Base-by-base conservation (phyloP, 2,113 vertebrate genomes). In the Gallinago media region DNA sequence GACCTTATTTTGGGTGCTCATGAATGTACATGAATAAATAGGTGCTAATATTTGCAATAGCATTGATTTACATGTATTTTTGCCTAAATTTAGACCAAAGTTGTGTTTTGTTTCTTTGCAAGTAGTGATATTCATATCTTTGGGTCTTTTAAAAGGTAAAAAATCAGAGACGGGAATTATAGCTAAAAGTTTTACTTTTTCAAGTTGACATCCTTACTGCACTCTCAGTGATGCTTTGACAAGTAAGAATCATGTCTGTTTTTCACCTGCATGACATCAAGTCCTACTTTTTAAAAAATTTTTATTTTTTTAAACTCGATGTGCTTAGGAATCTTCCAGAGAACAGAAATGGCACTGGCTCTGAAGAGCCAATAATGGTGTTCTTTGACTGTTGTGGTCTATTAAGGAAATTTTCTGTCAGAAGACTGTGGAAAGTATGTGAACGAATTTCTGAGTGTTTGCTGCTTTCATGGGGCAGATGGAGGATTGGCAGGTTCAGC, bases 51-150 rank as follows among this genome's bases (percentile, higher is more conserved):
- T 70, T 90, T 92, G 31, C 54, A 77, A 49, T 38, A 80, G 6
- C 47, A 83, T 50, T 68, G 67, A 81, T 96, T 87, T 89, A 77
- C 26, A 67, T 52, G 59, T 38, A 42, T 12, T 89, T 92, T 86
- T 86, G 8, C 29, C 42, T 78, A n/a, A 78, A 84, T 91, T 77
- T 92, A 85, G 34, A 78, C 38, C 17, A 27, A 86, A 84, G 7
- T 26, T 75, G 27, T 59, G 9, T 8, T 74, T 74, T 40, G 22
- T 66, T 86, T 86, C 49, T 74, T 89, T 71, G 25, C 5, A 81
- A 81, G 26, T 6, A 81, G 4, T 50, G 44, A 13, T 23, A 88
- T 38, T 54, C 19, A 38, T 12, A 77, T 63, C 20, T 56, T 77
- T 4, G 8, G 5, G 6, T 66, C 29, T 68, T 82, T 72, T 75